Evolutionary conservation across 2,888 invertebrate species (phyloP).

Genomic region (Halocaridina rubra): DNA sequence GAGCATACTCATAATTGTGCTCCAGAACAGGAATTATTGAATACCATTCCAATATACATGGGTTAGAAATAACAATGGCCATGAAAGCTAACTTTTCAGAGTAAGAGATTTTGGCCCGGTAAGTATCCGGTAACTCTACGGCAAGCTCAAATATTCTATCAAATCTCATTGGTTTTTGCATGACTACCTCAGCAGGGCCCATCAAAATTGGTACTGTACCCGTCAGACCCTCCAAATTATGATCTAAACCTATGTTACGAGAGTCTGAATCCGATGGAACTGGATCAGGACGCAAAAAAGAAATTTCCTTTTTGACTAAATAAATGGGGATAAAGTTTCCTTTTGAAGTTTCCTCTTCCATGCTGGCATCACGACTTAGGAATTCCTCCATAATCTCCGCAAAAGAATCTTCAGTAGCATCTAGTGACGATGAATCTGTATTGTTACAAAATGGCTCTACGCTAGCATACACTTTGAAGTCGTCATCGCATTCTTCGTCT

Average conservation of each 20-base stretch:
- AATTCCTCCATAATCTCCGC: slow-evolving; percentile 20
- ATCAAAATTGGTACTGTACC: not conserved
- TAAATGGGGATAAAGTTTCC: not conserved
- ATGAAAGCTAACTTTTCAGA: not conserved
- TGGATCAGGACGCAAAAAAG: too few species aligned
- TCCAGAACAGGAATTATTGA: slow-evolving; percentile 15
- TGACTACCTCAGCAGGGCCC: slow-evolving; percentile 56
- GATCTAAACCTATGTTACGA: too few species aligned
- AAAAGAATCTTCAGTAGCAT: slow-evolving; percentile 26
- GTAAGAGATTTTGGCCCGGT: not conserved
- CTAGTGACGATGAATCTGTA: not conserved
- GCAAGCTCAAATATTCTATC: slow-evolving; percentile 57
- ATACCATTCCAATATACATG: not conserved
- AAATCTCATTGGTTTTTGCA: slow-evolving; percentile 60
- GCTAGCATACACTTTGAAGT: slow-evolving; percentile 62
- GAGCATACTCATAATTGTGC: slow-evolving; percentile 51
- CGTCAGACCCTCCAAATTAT: too few species aligned
- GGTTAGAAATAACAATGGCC: not conserved
- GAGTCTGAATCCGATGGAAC: too few species aligned
- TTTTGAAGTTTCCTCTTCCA: not conserved
- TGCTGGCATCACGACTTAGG: not conserved
- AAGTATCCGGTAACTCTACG: not conserved
- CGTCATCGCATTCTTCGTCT: slow-evolving; percentile 31
- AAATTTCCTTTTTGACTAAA: not conserved
- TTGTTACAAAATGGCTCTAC: slow-evolving; percentile 53